Evolutionary conservation across 2,888 invertebrate species (phyloP).

Genomic region (Meiosimyza decipiens): DNA sequence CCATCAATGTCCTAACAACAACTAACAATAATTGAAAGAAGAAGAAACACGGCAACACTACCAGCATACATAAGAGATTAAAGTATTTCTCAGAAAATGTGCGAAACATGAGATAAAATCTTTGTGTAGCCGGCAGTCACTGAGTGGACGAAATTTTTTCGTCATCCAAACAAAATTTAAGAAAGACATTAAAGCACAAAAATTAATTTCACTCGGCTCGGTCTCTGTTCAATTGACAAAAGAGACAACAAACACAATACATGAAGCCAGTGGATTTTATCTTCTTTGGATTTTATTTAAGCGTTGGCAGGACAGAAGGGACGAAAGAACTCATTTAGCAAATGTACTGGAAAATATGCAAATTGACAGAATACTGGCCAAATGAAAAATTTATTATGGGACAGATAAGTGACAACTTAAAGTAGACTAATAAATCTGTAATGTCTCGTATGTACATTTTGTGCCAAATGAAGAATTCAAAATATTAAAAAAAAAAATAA

Average conservation of each 20-base stretch:
- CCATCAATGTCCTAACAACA: not conserved
- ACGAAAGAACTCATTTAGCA: not conserved
- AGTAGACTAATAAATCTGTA: no score
- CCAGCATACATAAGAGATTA: not conserved
- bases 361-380: not conserved
- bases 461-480: not conserved
- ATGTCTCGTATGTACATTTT: not conserved
- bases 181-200: no score
- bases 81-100: conserved; percentile 9
- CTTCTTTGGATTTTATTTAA: no score
- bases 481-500: no score
- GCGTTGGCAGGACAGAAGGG: not conserved
- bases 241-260: not conserved
- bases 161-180: no score
- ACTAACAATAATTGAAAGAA: not conserved
- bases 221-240: not conserved
- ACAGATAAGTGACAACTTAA: no score
- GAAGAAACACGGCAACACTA: not conserved
- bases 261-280: no score
- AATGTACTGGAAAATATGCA: conserved; percentile 10
- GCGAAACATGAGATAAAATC: conserved; percentile 10
- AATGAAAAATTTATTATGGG: no score
- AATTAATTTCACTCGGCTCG: not conserved
- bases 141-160: no score
- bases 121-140: not conserved